Conservation (phyloP, 2,113 vertebrate genomes). For the Cephalopholis sonnerati region DNA sequence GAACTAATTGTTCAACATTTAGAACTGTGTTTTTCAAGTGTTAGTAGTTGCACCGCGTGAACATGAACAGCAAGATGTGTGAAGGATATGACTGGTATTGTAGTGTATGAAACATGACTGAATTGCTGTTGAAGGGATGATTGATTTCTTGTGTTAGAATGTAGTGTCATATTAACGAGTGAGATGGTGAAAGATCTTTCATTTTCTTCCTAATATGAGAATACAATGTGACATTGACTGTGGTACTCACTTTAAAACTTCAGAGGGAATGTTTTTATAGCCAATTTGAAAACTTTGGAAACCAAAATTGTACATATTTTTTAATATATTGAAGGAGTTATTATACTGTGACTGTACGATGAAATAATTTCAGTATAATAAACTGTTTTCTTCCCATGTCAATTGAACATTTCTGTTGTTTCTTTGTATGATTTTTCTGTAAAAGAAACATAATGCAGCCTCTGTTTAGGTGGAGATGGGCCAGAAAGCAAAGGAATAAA, state of each 20-base stretch:
- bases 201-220: not conserved
- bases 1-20: not conserved
- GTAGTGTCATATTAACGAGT: not conserved
- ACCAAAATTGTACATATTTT: slow-evolving; percentile 25
- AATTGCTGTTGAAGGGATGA: slow-evolving; percentile 13
- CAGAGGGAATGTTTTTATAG: slow-evolving; percentile 33
- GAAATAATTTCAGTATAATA: slow-evolving; percentile 16
- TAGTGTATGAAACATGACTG: slow-evolving; percentile 14
- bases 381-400: slow-evolving; percentile 3
- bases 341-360: slow-evolving; percentile 31
- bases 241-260: not conserved
- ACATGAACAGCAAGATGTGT: slow-evolving; percentile 7
- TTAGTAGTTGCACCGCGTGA: slow-evolving; percentile 2
- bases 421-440: not conserved
- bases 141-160: not conserved
- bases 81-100: slow-evolving; percentile 16
- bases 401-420: not conserved
- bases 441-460: not conserved
- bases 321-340: slow-evolving; percentile 23
- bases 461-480: slow-evolving; percentile 1
- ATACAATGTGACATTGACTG: slow-evolving; percentile 15
- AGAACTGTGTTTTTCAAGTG: not conserved
- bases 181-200: not conserved
- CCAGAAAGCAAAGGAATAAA: slow-evolving; percentile 41
- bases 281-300: slow-evolving; percentile 27